These are phyloP conservation scores for Nowickia ferox DNA, from an alignment of 2,888 invertebrate species.

Conservation along the genomic window DNA sequence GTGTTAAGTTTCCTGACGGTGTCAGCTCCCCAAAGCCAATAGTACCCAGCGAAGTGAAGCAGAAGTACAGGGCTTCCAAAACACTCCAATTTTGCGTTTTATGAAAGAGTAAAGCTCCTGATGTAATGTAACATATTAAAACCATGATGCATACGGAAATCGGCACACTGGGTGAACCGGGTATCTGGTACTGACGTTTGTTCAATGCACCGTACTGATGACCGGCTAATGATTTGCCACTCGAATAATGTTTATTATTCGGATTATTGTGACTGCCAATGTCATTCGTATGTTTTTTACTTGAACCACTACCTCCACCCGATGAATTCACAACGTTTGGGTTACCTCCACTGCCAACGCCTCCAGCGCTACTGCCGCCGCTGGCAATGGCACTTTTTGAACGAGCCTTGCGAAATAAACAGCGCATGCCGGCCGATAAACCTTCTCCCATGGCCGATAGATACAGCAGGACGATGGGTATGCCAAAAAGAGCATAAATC, in stretches of 20 bases:
- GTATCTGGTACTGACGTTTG: slow-evolving; percentile 75
- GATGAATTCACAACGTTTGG: slow-evolving; percentile 66
- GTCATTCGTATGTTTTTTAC: slow-evolving; percentile 77
- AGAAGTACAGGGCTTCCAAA: slow-evolving; percentile 93
- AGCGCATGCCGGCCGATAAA: slow-evolving; percentile 90
- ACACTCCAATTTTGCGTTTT: slow-evolving; percentile 96
- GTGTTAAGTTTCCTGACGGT: slow-evolving; percentile 88
- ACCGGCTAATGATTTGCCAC: slow-evolving; percentile 69
- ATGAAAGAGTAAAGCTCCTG: slow-evolving; percentile 95
- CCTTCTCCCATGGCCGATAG: slow-evolving; percentile 94
- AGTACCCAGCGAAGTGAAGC: slow-evolving; percentile 91
- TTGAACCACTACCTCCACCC: slow-evolving; percentile 49
- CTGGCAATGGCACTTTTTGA: slow-evolving; percentile 76
- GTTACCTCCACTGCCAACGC: slow-evolving; percentile 70
- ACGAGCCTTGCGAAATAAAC: slow-evolving; percentile 85
- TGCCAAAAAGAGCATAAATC: slow-evolving; percentile 92
- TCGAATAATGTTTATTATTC: slow-evolving; percentile 53
- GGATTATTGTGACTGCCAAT: slow-evolving; percentile 70
- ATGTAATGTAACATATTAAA: slow-evolving; percentile 92
- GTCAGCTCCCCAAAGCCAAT: slow-evolving; percentile 92
- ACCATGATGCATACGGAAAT: slow-evolving; percentile 93
- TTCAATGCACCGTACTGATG: slow-evolving; percentile 74
- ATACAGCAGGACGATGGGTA: slow-evolving; percentile 94
- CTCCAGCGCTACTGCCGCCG: slow-evolving; percentile 69
- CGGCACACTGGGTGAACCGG: slow-evolving; percentile 87